phyloP scores from a whole-genome alignment of 1,140 invertebrate species.

The Caenorhabditis remanei region DNA sequence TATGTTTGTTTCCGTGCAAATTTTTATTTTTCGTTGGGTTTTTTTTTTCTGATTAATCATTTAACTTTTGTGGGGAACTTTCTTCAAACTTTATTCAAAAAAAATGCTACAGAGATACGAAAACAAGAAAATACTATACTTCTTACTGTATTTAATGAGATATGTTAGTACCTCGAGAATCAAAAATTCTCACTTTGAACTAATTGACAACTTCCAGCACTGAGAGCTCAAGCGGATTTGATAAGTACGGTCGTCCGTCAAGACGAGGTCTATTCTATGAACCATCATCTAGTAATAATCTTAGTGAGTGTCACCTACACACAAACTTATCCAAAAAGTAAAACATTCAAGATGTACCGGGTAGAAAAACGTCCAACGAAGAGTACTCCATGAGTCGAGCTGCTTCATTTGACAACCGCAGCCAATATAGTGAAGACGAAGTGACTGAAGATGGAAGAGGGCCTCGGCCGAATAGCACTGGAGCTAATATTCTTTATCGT shows the following conservation, averaged over 20 bases:
- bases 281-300: slow-evolving; percentile 41
- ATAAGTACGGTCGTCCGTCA: slow-evolving; percentile 68
- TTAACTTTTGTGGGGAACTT: not conserved
- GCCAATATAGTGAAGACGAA: slow-evolving; percentile 32
- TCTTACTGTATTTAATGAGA: too few species aligned
- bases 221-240: slow-evolving; percentile 68
- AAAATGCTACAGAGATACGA: too few species aligned
- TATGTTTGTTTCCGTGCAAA: not conserved
- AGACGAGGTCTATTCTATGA: slow-evolving; percentile 32
- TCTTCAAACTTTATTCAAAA: not conserved
- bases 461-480: slow-evolving; percentile 63
- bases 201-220: slow-evolving; percentile 42
- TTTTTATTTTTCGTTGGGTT: slow-evolving; percentile 39
- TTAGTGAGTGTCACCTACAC: not conserved
- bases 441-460: slow-evolving; percentile 25
- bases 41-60: not conserved
- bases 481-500: slow-evolving; percentile 77
- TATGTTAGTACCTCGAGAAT: too few species aligned
- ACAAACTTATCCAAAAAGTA: too few species aligned
- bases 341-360: slow-evolving; percentile 7
- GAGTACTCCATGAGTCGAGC: slow-evolving; percentile 52
- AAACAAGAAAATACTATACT: too few species aligned
- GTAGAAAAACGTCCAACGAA: slow-evolving; percentile 24
- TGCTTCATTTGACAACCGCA: slow-evolving; percentile 60
- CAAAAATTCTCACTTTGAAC: too few species aligned